Conservation (phyloP, 2,797 vertebrate species). For the Myripristis jacobus region DNA sequence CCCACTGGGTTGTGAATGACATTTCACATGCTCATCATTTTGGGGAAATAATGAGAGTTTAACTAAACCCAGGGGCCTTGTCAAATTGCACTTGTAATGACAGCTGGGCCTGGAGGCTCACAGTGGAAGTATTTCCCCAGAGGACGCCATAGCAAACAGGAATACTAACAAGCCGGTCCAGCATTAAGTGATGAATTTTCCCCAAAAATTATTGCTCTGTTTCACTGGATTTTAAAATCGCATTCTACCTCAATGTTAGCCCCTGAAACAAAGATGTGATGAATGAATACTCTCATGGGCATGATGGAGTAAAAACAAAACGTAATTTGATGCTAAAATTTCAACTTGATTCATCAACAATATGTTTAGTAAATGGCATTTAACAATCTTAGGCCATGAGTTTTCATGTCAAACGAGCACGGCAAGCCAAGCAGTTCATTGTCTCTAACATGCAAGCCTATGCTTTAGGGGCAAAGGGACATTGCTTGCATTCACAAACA, state of each 20-base stretch:
- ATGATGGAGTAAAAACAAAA: not conserved
- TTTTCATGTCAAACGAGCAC: not conserved
- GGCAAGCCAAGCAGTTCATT: not conserved
- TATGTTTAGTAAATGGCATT: not conserved
- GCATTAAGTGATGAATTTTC: constrained; percentile 22
- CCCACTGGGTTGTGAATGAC: constrained; percentile 34
- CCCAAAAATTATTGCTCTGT: constrained; percentile 11
- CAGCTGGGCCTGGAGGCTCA: constrained; percentile 49
- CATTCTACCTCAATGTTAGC: not conserved
- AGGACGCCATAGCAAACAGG: constrained; percentile 42
- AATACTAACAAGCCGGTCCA: constrained; percentile 46
- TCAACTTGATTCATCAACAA: not conserved
- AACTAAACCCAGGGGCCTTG: constrained; percentile 49
- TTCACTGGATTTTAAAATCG: not conserved
- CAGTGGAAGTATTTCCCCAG: constrained; percentile 40
- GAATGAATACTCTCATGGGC: not conserved
- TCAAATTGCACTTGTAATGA: constrained; percentile 60
- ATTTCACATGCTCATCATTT: constrained; percentile 48
- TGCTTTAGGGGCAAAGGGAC: constrained; percentile 33
- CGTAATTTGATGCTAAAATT: not conserved
- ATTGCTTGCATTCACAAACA: constrained; percentile 42
- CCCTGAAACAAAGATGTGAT: not conserved
- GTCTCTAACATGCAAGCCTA: constrained; percentile 26
- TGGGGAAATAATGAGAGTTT: constrained; percentile 44
- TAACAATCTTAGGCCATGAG: not conserved